Evolutionary conservation across 1,140 invertebrate genomes (phyloP).

Genomic region (Mya arenaria): DNA sequence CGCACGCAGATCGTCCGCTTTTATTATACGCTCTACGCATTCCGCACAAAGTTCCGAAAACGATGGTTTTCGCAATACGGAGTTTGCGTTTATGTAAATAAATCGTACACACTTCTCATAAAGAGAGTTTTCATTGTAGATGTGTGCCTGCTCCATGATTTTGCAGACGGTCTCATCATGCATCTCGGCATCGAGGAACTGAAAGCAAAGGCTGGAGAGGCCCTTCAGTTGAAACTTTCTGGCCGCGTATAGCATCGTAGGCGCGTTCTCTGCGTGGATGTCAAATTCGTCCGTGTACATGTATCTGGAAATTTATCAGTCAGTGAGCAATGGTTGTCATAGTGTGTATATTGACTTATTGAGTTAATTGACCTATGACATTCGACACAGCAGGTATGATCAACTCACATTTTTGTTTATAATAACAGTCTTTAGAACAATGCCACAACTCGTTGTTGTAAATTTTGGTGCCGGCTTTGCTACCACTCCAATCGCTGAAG

Average conservation of each 20-base stretch:
- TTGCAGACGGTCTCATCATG: constrained; percentile 88
- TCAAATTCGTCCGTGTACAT: constrained; percentile 59
- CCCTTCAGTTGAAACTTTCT: constrained; percentile 92
- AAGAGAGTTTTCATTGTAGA: constrained; percentile 52
- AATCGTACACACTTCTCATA: constrained; percentile 49
- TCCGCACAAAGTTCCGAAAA: constrained; percentile 46
- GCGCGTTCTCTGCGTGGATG: constrained; percentile 89
- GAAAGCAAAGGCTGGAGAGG: constrained; percentile 89
- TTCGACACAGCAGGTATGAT: too few relatives aligned
- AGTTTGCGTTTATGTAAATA: constrained; percentile 36
- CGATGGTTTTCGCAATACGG: constrained; percentile 18
- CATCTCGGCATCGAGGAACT: constrained; percentile 89
- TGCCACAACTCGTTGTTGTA: neutral
- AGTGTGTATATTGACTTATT: too few relatives aligned
- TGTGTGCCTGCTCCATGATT: constrained; percentile 58
- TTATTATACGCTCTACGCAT: constrained; percentile 43
- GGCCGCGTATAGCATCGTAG: constrained; percentile 90
- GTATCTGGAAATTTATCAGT: constrained; percentile 48
- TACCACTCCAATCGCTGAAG: neutral
- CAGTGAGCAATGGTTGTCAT: constrained; percentile 6
- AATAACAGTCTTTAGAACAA: too few relatives aligned
- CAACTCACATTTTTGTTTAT: too few relatives aligned
- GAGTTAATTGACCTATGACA: too few relatives aligned
- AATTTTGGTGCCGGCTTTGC: neutral
- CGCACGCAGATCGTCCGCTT: constrained; percentile 47